Percentiles rank a stretch among this genome's conserved stretches.
phyloP scores from a whole-genome alignment of 2,797 vertebrate species.

The Tenualosa ilisha region DNA sequence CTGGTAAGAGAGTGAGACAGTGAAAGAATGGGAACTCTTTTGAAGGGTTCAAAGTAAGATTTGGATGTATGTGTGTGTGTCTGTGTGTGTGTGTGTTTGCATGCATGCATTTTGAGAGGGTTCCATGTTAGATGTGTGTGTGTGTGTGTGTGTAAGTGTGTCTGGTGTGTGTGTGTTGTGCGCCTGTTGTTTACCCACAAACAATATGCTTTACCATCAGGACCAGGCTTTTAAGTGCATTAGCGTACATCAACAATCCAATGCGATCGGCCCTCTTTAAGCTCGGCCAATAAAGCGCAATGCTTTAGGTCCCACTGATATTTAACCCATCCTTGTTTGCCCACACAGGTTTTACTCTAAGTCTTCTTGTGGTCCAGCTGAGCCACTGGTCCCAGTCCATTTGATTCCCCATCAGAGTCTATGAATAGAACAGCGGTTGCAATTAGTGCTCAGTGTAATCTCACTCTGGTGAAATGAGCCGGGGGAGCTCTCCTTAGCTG shows the following conservation, averaged over 20 bases:
- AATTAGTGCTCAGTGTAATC: constrained; percentile 69
- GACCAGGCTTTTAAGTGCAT: constrained; percentile 37
- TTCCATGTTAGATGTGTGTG: constrained; percentile 34
- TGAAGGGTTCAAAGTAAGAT: too few relatives aligned
- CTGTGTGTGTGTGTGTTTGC: background rate
- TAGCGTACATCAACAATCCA: constrained; percentile 59
- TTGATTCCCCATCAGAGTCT: constrained; percentile 65
- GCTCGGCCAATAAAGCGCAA: constrained; percentile 59
- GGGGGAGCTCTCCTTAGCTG: background rate
- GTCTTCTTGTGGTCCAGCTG: constrained; percentile 53
- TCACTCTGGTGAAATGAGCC: constrained; percentile 57
- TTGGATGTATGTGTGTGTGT: background rate
- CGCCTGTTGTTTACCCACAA: constrained; percentile 28
- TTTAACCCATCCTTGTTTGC: constrained; percentile 42
- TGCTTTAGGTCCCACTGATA: constrained; percentile 30
- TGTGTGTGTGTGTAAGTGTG: background rate
- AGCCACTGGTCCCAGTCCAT: constrained; percentile 61
- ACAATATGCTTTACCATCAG: background rate
- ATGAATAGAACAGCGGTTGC: constrained; percentile 69
- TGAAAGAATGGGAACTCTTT: background rate
- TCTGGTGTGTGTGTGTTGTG: background rate
- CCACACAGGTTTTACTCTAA: constrained; percentile 34
- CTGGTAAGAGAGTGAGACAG: background rate
- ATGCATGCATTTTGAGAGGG: background rate
- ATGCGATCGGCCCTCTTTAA: constrained; percentile 49